These are phyloP conservation scores for Drosophila pegasa DNA, from an alignment of 2,888 invertebrate species.

Conservation along the genomic window DNA sequence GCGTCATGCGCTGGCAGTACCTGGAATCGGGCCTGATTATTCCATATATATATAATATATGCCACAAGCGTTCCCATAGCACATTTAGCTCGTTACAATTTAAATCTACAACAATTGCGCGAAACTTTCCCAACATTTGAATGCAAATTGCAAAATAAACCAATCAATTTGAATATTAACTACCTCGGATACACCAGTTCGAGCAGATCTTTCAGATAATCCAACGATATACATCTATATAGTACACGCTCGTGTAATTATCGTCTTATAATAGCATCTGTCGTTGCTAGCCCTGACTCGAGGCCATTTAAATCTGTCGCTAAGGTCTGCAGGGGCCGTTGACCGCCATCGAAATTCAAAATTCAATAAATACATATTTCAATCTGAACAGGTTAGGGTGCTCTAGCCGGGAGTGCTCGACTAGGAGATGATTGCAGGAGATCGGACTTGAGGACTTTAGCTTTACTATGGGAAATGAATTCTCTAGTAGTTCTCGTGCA, in stretches of 20 bases:
- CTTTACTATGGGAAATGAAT: neutral
- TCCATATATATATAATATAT: neutral
- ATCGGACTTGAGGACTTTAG: too few species aligned
- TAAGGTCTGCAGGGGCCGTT: slow-evolving; percentile 18
- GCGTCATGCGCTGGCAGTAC: slow-evolving; percentile 17
- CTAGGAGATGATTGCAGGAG: neutral
- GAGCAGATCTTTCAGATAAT: slow-evolving; percentile 3
- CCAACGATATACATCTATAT: neutral
- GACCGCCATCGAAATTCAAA: neutral
- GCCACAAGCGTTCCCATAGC: slow-evolving; percentile 25
- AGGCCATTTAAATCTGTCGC: slow-evolving; percentile 32
- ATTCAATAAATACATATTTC: neutral
- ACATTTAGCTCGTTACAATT: slow-evolving; percentile 37
- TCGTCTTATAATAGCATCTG: neutral
- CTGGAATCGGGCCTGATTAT: slow-evolving; percentile 8
- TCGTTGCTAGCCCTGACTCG: slow-evolving; percentile 20
- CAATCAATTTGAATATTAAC: slow-evolving; percentile 42
- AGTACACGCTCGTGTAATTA: neutral
- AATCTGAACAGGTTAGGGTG: neutral
- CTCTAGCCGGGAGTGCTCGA: neutral
- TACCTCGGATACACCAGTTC: slow-evolving; percentile 4
- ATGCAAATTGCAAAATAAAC: slow-evolving; percentile 53
- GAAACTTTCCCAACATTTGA: slow-evolving; percentile 56
- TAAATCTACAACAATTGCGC: slow-evolving; percentile 32
- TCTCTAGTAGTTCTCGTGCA: neutral